Base-by-base conservation (phyloP, 2,113 vertebrate species). In the Microcebus griseorufus region DNA sequence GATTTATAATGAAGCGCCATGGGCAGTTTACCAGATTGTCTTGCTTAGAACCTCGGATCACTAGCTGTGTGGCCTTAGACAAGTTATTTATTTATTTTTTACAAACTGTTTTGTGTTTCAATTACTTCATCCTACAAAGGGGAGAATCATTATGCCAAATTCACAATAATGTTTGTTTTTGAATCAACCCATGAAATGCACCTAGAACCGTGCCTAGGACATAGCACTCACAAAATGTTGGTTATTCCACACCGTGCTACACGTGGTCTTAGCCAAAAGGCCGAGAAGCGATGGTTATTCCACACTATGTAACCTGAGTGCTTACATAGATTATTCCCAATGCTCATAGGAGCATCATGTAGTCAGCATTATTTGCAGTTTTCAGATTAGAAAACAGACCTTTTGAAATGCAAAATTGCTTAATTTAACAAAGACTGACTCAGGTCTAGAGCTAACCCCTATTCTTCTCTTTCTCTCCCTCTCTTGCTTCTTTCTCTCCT, bases 371-470 rank as follows among this genome's bases (percentile, higher is more conserved):
- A 39, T 70, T 9, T 32, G 62, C 29, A 58, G 45, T 32, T 93
- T 72, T 90, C 17, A 88, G 75, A 84, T 37, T 27, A 95, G 39
- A 67, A 92, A 79, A 83, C 51, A 96, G 48, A 55, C 10, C 9
- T 55, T 0, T 22, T 80, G 73, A 76, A 25, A 83, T 83, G 7
- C 79, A 86, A 93, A 91, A 48, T 76, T 48, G 78, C 60, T 72
- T 60, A 45, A 58, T 85, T 67, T 65, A 93, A 45, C 60, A 90
- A 80, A 90, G 80, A 80, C 23, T 9, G 7, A 48, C 69, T 83
- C 34, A 92, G 5, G 12, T 70, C 29, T 78, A 37, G 51, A 84
- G n/a, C 39, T 42, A 51, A 85, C 48, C 70, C 17, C 3, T 25
- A 1, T 62, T 95, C 16, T 80, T 51, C 14, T 90, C 12, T 78